phyloP scores from a whole-genome alignment of 1,140 invertebrate genomes.

The Drosophila tropicalis region DNA sequence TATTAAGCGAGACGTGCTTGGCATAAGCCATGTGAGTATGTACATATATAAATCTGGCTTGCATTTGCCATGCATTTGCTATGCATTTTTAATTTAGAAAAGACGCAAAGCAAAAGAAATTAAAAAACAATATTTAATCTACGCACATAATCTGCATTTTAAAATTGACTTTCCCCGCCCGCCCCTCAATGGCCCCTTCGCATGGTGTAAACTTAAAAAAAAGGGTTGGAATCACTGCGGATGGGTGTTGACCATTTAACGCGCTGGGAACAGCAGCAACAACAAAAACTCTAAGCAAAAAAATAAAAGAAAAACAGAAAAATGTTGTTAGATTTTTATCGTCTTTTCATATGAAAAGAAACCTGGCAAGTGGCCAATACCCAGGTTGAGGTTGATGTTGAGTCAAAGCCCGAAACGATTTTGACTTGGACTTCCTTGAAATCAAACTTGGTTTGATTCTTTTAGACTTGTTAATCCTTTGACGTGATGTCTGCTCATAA shows the following conservation, averaged over 20 bases:
- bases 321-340: conserved; percentile 78
- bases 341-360: conserved; percentile 30
- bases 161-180: conserved; percentile 47
- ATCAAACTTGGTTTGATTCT: conserved; percentile 59
- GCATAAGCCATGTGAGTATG: conserved; percentile 31
- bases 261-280: conserved; percentile 36
- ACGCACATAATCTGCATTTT: conserved; percentile 80
- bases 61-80: conserved; percentile 57
- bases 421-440: conserved; percentile 69
- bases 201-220: not conserved
- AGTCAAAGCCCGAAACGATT: conserved; percentile 27
- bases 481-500: conserved; percentile 79
- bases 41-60: not conserved
- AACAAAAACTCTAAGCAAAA: conserved; percentile 6
- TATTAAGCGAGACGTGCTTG: conserved; percentile 65
- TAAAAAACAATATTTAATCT: conserved; percentile 81
- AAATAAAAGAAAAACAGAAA: conserved; percentile 38
- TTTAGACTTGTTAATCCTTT: conserved; percentile 75
- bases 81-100: conserved; percentile 64
- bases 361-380: conserved; percentile 7
- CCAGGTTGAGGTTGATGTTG: not conserved
- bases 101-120: conserved; percentile 58
- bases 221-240: conserved; percentile 35
- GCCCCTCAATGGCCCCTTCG: not conserved
- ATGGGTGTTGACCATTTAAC: conserved; percentile 80